Conservation (phyloP, 2,113 vertebrate species). For the Glaucidium brasilianum region DNA sequence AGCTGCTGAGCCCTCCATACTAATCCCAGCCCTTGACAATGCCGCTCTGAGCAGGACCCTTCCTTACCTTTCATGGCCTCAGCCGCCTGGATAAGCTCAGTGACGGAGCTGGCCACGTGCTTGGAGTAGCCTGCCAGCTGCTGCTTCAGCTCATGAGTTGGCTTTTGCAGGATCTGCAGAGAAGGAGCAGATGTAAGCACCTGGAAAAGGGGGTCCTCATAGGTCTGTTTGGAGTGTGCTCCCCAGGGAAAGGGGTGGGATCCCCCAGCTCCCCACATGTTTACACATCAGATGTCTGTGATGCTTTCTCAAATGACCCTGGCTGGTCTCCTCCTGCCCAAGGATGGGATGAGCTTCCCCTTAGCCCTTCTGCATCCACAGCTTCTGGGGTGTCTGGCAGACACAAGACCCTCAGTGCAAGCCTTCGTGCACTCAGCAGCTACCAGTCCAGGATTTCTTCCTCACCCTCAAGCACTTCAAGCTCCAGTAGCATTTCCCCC, state of each 20-base stretch:
- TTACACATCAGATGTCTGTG: background rate
- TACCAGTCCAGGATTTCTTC: background rate
- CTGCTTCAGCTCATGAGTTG: conserved; percentile 90
- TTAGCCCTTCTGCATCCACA: background rate
- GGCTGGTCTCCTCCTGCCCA: background rate
- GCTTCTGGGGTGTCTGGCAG: background rate
- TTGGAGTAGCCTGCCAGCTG: conserved; percentile 91
- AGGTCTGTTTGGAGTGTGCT: rapidly evolving
- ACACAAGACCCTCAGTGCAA: background rate
- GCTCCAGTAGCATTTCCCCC: background rate
- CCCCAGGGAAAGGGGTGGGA: background rate
- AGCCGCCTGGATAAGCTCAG: conserved; percentile 96
- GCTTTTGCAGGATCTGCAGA: conserved; percentile 91
- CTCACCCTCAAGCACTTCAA: background rate
- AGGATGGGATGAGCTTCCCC: background rate
- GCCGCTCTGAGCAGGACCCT: background rate
- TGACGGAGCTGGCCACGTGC: conserved; percentile 91
- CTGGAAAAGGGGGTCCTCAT: background rate
- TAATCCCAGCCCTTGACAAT: background rate
- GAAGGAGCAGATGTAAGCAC: background rate
- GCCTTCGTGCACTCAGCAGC: background rate
- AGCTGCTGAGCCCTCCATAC: background rate
- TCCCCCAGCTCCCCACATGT: background rate
- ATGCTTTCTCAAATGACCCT: background rate
- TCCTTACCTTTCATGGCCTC: conserved; percentile 97